These are phyloP conservation scores for Lepidurus apus DNA, from an alignment of 1,140 invertebrate species.

Conservation along the genomic window DNA sequence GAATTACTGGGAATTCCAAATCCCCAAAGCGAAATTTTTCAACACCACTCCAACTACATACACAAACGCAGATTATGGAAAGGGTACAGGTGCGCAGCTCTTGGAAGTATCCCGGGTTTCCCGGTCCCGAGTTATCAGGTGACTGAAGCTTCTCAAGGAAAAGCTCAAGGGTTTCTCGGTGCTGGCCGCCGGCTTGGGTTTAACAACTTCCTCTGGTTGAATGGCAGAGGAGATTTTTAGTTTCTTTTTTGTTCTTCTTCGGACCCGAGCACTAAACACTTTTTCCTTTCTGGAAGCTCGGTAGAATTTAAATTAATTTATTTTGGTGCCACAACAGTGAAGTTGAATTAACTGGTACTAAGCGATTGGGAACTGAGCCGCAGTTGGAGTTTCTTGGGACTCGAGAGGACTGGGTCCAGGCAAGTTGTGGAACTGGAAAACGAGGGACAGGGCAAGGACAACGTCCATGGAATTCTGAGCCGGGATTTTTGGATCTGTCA, in stretches of 20 bases:
- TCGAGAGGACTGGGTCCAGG: neutral
- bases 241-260: neutral
- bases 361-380: neutral
- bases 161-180: constrained; percentile 8
- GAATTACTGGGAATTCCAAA: too few relatives aligned
- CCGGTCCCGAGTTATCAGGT: constrained; percentile 14
- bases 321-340: too few relatives aligned
- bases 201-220: constrained; percentile 9
- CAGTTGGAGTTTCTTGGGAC: neutral
- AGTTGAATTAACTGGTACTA: neutral
- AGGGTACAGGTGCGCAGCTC: constrained; percentile 5
- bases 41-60: neutral
- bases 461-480: constrained; percentile 4
- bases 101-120: neutral
- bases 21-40: neutral
- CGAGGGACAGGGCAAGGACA: neutral
- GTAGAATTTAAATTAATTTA: too few relatives aligned
- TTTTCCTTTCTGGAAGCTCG: too few relatives aligned
- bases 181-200: constrained; percentile 6
- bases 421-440: neutral
- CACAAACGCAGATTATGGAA: neutral
- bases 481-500: neutral
- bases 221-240: neutral
- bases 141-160: constrained; percentile 18
- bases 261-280: neutral